Evolutionary conservation across 2,888 invertebrate genomes (phyloP).

Genomic region (Celastrina argiolus): DNA sequence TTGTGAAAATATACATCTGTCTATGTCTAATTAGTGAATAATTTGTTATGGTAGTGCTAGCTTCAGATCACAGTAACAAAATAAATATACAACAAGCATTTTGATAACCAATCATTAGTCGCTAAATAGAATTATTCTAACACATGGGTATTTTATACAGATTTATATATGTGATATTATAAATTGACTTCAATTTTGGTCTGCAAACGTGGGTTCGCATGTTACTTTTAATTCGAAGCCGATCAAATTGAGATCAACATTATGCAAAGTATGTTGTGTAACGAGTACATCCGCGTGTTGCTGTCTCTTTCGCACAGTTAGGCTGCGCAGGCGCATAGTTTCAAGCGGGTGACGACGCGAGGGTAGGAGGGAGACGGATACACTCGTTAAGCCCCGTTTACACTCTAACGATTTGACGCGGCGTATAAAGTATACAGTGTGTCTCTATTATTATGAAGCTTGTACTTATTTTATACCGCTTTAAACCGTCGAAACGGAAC

Average conservation of each 20-base stretch:
- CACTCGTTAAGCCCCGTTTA: slow-evolving; percentile 5
- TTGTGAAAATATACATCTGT: slow-evolving; percentile 56
- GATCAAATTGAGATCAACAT: slow-evolving; percentile 28
- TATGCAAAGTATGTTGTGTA: slow-evolving; percentile 1
- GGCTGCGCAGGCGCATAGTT: background rate
- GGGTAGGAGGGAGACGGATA: background rate
- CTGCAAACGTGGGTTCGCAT: slow-evolving; percentile 55
- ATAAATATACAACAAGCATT: slow-evolving; percentile 56
- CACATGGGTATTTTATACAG: slow-evolving; percentile 52
- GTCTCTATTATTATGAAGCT: background rate
- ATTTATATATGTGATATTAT: slow-evolving; percentile 56
- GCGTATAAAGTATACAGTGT: background rate
- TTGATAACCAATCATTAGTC: slow-evolving; percentile 48
- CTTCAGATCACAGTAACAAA: slow-evolving; percentile 78
- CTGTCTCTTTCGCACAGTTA: background rate
- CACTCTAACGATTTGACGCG: background rate
- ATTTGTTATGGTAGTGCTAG: slow-evolving; percentile 32
- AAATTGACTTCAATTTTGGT: slow-evolving; percentile 74
- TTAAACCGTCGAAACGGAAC: background rate
- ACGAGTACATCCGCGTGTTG: background rate
- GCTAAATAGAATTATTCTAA: slow-evolving; percentile 55
- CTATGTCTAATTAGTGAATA: slow-evolving; percentile 34
- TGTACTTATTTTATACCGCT: slow-evolving; percentile 1
- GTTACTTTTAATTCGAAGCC: slow-evolving; percentile 27
- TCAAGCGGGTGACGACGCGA: background rate